Evolutionary conservation across 2,888 invertebrate species (phyloP), one percentile per base, ranked within the genome.

Genomic region (Ochropleura leucogaster): DNA sequence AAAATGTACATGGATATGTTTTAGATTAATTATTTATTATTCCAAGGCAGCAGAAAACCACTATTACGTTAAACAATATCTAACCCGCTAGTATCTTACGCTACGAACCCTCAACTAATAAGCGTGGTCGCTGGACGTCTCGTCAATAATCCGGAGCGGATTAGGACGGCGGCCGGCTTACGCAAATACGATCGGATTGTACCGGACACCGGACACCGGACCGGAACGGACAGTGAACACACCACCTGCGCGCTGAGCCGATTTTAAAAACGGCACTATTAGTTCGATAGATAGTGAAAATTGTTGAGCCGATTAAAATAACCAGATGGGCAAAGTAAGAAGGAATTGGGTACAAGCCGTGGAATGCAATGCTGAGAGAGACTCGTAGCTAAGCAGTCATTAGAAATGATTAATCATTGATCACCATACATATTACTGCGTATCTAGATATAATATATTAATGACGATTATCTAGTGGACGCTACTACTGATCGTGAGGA

Each of bases 181-280:
- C 92, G 94, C 94, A 95, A 95, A 95, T 95, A 94, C 92, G 88
- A 93, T 90, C 90, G 88, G 91, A 90, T 91, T 89, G 90, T 74
- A 72, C 88, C 86, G 87, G 89, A 82, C 87, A 51, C 72, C 46
- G 65, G 71, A 47, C 60, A 83, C 81, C 60, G 83, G 82, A 84
- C 82, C 80, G 82, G 79, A 72, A 73, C 79, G 79, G 78, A 80
- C 84, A 82, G 72, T 74, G 79, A 75, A 81, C 84, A 81, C 72
- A 77, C 80, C 85, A 84, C 79, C 82, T 86, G 82, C 80, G 44
- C 70, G 66, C 67, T 74, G 74, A 80, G 79, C 80, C 82, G 82
- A 79, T 85, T 85, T 83, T 57, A 85, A 87, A 87, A 86, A 87
- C 66, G 46, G 46, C 46, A 71, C 66, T 79, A 74, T 75, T 85